Evolutionary conservation across 1,140 invertebrate genomes (phyloP).

Genomic region (Micrasema minimum): DNA sequence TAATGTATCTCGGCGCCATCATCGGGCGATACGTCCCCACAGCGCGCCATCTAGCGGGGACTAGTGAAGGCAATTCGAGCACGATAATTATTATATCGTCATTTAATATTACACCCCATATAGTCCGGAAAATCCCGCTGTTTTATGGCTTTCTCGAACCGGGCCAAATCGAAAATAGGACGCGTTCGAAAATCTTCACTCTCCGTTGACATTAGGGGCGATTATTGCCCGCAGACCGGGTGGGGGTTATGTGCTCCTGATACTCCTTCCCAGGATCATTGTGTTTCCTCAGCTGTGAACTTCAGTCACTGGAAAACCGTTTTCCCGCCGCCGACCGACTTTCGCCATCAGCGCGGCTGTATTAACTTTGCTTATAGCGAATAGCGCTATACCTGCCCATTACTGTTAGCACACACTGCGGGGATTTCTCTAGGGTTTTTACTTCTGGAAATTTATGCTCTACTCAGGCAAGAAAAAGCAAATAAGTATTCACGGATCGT

Average conservation of each 20-base stretch:
- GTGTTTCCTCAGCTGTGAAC: constrained; percentile 50
- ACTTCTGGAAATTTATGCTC: constrained; percentile 12
- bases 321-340: constrained; percentile 44
- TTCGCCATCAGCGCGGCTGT: constrained; percentile 38
- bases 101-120: constrained; percentile 52
- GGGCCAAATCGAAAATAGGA: constrained; percentile 24
- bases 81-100: constrained; percentile 52
- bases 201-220: constrained; percentile 29
- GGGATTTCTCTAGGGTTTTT: constrained; percentile 39
- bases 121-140: constrained; percentile 48
- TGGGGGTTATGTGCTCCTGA: constrained; percentile 37
- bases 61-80: constrained; percentile 49
- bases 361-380: constrained; percentile 36
- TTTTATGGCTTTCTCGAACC: constrained; percentile 38
- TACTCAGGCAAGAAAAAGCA: constrained; percentile 11
- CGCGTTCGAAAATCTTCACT: constrained; percentile 19
- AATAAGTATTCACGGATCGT: too few species aligned
- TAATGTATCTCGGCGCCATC: background rate
- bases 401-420: constrained; percentile 43
- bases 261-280: constrained; percentile 42
- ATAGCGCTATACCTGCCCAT: constrained; percentile 32
- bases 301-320: constrained; percentile 51
- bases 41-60: constrained; percentile 1
- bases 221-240: constrained; percentile 43
- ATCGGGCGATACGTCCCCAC: constrained; percentile 1